phyloP scores from a whole-genome alignment of 2,888 invertebrate genomes.

The Drosophila buzzatii region DNA sequence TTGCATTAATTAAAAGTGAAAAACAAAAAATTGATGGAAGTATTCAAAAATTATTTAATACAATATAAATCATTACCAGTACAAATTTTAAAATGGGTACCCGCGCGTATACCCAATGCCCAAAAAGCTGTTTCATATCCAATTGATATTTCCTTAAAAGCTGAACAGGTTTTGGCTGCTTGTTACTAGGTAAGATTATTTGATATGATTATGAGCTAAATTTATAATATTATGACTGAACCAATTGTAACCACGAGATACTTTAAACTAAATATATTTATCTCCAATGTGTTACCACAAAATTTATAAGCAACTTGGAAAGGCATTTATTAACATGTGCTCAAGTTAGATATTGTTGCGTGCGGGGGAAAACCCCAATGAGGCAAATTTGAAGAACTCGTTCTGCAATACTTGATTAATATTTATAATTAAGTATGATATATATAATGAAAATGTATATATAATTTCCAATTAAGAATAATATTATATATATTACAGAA shows the following conservation, averaged over 20 bases:
- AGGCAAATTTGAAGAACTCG: not conserved
- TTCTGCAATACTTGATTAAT: not conserved
- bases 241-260: not conserved
- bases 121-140: not conserved
- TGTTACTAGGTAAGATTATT: slow-evolving; percentile 12
- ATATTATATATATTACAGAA: not conserved
- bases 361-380: slow-evolving; percentile 1
- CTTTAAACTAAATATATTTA: not conserved
- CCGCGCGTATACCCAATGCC: slow-evolving; percentile 49
- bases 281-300: not conserved
- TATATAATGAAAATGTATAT: not conserved
- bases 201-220: not conserved
- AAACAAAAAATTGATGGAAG: slow-evolving; percentile 60
- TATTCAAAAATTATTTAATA: slow-evolving; percentile 56
- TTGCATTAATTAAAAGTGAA: slow-evolving; percentile 62
- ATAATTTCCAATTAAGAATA: not conserved
- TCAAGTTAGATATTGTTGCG: not conserved
- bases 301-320: not conserved
- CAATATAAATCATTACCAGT: slow-evolving; percentile 54
- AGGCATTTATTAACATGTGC: not conserved
- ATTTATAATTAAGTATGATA: not conserved
- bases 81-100: slow-evolving; percentile 24
- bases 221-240: not conserved
- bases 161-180: slow-evolving; percentile 26
- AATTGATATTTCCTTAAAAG: slow-evolving; percentile 6